Percentiles rank a stretch among this genome's conserved stretches.
Evolutionary conservation across 30 jellyfish, hydroid and myxozoan genomes (phyloP).

Genomic region (Phacellophora camtschatica): DNA sequence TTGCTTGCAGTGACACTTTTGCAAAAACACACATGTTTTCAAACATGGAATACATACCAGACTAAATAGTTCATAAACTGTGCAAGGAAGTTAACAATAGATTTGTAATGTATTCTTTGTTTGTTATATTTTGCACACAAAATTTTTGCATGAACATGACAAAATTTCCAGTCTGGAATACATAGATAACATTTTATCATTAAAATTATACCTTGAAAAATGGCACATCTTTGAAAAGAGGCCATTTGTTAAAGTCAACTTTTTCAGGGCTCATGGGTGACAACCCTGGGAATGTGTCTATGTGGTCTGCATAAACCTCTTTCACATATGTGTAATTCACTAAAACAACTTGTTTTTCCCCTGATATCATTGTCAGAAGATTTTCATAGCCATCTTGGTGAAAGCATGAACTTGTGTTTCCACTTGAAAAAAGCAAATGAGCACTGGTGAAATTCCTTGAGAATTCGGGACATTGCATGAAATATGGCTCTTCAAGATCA

Average conservation of each 20-base stretch:
- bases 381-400: slow-evolving; percentile 95
- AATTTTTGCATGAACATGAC: too few relatives aligned
- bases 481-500: slow-evolving; percentile 82
- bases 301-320: slow-evolving; percentile 67
- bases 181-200: too few relatives aligned
- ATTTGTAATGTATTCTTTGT: too few relatives aligned
- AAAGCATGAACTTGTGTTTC: slow-evolving; percentile 86
- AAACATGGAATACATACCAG: too few relatives aligned
- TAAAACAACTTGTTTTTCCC: slow-evolving; percentile 59
- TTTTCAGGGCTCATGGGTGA: slow-evolving; percentile 92
- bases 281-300: slow-evolving; percentile 82
- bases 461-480: slow-evolving; percentile 90
- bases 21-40: too few relatives aligned
- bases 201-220: slow-evolving; percentile 61
- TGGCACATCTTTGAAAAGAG: slow-evolving; percentile 75
- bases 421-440: slow-evolving; percentile 92
- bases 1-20: too few relatives aligned
- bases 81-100: too few relatives aligned
- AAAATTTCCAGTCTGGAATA: too few relatives aligned
- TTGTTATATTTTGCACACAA: too few relatives aligned
- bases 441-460: slow-evolving; percentile 71
- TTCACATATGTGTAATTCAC: slow-evolving; percentile 45
- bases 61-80: too few relatives aligned
- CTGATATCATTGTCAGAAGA: slow-evolving; percentile 79
- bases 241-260: slow-evolving; percentile 84